Conservation (phyloP, 1,140 invertebrate genomes). For the Phymorhynchus buccinoides region DNA sequence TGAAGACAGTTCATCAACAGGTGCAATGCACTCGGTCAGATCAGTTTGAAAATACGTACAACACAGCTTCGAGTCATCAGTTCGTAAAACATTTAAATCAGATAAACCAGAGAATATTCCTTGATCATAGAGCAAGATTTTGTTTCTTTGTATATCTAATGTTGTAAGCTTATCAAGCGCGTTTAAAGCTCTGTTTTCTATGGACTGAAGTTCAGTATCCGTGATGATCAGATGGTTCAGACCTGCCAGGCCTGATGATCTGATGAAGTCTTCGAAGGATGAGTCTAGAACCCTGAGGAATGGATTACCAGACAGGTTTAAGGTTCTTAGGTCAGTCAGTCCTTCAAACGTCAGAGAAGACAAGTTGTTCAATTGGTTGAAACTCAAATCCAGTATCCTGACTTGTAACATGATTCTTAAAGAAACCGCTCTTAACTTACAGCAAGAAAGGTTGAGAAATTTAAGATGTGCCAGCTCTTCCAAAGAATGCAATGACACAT, state of each 20-base stretch:
- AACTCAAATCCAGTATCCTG: constrained; percentile 36
- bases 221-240: constrained; percentile 30
- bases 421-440: neutral
- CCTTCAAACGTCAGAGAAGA: constrained; percentile 16
- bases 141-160: constrained; percentile 42
- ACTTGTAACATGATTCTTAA: constrained; percentile 9
- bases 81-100: constrained; percentile 40
- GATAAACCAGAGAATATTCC: no score
- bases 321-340: constrained; percentile 9
- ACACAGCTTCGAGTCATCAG: constrained; percentile 48
- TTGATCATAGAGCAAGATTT: constrained; percentile 31
- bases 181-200: constrained; percentile 28
- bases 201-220: neutral
- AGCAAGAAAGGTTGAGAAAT: constrained; percentile 35
- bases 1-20: constrained; percentile 50
- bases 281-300: constrained; percentile 40
- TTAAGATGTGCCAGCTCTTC: neutral
- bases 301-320: constrained; percentile 42
- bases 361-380: constrained; percentile 29
- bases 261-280: constrained; percentile 28
- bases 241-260: constrained; percentile 29
- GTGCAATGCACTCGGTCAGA: constrained; percentile 45
- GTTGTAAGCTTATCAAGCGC: neutral
- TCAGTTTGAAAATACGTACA: constrained; percentile 38
- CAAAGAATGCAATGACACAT: neutral